These are phyloP conservation scores for Pseudococcus viburni DNA, from an alignment of 2,888 invertebrate genomes.

Conservation along the genomic window DNA sequence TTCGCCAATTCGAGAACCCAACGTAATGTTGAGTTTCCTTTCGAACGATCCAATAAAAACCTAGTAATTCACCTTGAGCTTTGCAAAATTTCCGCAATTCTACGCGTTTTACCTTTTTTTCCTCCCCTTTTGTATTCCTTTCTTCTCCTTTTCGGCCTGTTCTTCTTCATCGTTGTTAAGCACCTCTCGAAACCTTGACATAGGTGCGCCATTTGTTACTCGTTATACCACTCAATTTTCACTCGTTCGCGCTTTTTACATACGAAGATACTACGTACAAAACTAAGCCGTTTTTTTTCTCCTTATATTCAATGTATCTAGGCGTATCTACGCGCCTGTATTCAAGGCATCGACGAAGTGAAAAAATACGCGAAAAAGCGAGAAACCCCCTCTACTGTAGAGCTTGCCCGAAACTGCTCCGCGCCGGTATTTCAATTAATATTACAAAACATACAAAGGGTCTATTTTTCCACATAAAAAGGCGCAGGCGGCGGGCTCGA, in stretches of 20 bases:
- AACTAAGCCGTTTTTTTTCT: not conserved
- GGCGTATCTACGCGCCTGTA: not conserved
- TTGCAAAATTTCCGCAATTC: constrained; percentile 37
- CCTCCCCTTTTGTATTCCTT: not conserved
- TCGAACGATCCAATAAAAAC: constrained; percentile 32
- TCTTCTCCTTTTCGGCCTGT: not conserved
- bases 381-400: not conserved
- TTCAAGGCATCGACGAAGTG: constrained; percentile 11
- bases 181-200: constrained; percentile 28
- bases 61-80: constrained; percentile 40
- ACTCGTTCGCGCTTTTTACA: constrained; percentile 10
- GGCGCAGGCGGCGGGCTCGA: not conserved
- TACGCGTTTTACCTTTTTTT: constrained; percentile 2
- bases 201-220: constrained; percentile 32
- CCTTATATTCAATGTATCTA: not conserved
- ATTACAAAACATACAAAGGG: constrained; percentile 13
- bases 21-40: not conserved
- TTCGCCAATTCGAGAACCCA: not conserved
- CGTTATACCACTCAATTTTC: constrained; percentile 52
- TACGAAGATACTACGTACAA: not conserved
- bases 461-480: not conserved
- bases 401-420: not conserved
- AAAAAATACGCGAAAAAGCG: not conserved
- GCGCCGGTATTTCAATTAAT: not conserved
- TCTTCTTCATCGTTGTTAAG: not conserved